These are phyloP conservation scores for Trichopria drosophilae DNA, from an alignment of 2,888 invertebrate species.

Conservation along the genomic window DNA sequence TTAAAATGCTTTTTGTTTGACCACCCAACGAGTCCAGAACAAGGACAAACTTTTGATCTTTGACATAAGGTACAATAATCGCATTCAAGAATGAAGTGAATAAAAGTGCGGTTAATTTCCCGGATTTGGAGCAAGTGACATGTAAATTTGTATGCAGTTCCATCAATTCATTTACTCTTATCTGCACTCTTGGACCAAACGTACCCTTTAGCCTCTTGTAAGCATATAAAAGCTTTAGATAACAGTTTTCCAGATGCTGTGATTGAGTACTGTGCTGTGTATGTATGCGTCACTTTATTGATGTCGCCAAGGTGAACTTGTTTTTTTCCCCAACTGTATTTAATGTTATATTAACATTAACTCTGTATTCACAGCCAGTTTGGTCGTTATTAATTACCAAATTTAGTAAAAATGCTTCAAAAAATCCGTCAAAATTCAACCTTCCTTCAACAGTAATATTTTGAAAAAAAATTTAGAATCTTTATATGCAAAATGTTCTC, in stretches of 20 bases:
- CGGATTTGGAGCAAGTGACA: constrained; percentile 25
- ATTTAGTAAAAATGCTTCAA: too few relatives aligned
- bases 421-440: too few relatives aligned
- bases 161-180: constrained; percentile 10
- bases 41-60: constrained; percentile 7
- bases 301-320: too few relatives aligned
- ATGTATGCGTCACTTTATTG: too few relatives aligned
- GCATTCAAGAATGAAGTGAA: constrained; percentile 4
- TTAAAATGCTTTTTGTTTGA: neutral
- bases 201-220: constrained; percentile 15
- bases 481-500: too few relatives aligned
- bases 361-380: too few relatives aligned
- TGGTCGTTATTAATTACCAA: too few relatives aligned
- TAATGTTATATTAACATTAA: too few relatives aligned
- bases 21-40: constrained; percentile 13
- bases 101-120: constrained; percentile 20
- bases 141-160: constrained; percentile 21
- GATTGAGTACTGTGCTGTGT: too few relatives aligned
- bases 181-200: constrained; percentile 19
- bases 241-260: constrained; percentile 24
- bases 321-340: too few relatives aligned
- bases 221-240: constrained; percentile 19
- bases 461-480: too few relatives aligned
- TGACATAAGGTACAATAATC: neutral
- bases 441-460: too few relatives aligned